Percentiles rank a stretch among this genome's conserved stretches.
These are phyloP conservation scores for Lithophane socia DNA, from an alignment of 2,888 invertebrate genomes.

Conservation along the genomic window DNA sequence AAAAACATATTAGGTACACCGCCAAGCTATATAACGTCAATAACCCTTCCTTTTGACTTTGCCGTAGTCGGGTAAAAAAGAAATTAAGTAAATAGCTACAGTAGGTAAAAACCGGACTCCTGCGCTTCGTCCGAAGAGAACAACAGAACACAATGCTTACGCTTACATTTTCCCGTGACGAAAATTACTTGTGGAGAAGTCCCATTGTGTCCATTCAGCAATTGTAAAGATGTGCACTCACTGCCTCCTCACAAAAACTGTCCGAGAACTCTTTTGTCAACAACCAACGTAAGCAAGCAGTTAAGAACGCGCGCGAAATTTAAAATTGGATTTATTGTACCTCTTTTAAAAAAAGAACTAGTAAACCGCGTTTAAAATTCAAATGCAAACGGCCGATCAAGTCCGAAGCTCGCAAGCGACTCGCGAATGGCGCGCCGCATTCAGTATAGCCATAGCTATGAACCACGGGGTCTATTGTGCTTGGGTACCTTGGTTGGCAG, in stretches of 20 bases:
- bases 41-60: too few relatives aligned
- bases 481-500: conserved; percentile 78
- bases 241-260: conserved; percentile 72
- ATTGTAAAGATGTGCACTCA: conserved; percentile 77
- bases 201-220: conserved; percentile 83
- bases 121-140: conserved; percentile 63
- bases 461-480: conserved; percentile 85
- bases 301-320: conserved; percentile 46
- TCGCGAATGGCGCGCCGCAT: conserved; percentile 81
- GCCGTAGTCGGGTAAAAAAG: conserved; percentile 20
- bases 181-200: conserved; percentile 83
- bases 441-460: conserved; percentile 80
- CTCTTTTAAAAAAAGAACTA: conserved; percentile 57
- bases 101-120: conserved; percentile 41
- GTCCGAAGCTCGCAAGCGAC: conserved; percentile 86
- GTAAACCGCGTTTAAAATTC: conserved; percentile 75
- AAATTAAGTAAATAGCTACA: conserved; percentile 25
- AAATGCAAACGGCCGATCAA: conserved; percentile 87
- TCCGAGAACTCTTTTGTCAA: conserved; percentile 65
- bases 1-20: conserved; percentile 5
- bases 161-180: conserved; percentile 87
- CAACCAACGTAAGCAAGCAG: conserved; percentile 32
- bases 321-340: conserved; percentile 50
- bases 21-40: conserved; percentile 2
- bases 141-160: conserved; percentile 84